phyloP scores from a whole-genome alignment of 1,140 invertebrate species.

The Halictus rubicundus region DNA sequence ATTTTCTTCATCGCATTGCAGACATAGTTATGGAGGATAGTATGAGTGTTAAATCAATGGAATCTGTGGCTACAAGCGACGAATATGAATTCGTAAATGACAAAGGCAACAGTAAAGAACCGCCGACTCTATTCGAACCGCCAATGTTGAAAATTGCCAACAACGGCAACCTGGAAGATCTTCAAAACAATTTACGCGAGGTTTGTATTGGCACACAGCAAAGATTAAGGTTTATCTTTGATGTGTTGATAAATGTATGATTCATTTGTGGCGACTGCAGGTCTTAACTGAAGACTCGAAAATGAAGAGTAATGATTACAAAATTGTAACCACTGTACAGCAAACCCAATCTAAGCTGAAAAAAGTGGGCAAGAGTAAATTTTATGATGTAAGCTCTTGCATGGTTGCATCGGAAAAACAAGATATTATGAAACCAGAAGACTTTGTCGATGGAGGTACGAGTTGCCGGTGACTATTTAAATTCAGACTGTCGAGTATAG shows the following conservation, averaged over 20 bases:
- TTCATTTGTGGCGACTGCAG: conserved; percentile 50
- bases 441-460: conserved; percentile 86
- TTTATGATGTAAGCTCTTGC: conserved; percentile 74
- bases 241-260: conserved; percentile 8
- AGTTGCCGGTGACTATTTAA: neutral
- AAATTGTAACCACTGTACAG: conserved; percentile 55
- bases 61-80: conserved; percentile 90
- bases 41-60: conserved; percentile 88
- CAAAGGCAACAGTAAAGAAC: conserved; percentile 74
- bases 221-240: neutral
- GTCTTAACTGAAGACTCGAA: conserved; percentile 78
- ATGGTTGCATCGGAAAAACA: conserved; percentile 85
- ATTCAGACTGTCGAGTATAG: neutral
- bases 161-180: conserved; percentile 87
- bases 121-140: conserved; percentile 76
- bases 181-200: conserved; percentile 87
- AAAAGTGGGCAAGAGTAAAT: conserved; percentile 78
- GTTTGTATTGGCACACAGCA: conserved; percentile 72
- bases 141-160: conserved; percentile 88
- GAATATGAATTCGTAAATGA: conserved; percentile 90
- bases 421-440: conserved; percentile 88
- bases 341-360: conserved; percentile 67
- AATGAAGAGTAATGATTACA: conserved; percentile 73
- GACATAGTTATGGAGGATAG: conserved; percentile 88
- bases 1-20: conserved; percentile 22